Evolutionary conservation across 2,113 vertebrate genomes (phyloP), one percentile per base, ranked within the genome.

Genomic region (Siniperca chuatsi): DNA sequence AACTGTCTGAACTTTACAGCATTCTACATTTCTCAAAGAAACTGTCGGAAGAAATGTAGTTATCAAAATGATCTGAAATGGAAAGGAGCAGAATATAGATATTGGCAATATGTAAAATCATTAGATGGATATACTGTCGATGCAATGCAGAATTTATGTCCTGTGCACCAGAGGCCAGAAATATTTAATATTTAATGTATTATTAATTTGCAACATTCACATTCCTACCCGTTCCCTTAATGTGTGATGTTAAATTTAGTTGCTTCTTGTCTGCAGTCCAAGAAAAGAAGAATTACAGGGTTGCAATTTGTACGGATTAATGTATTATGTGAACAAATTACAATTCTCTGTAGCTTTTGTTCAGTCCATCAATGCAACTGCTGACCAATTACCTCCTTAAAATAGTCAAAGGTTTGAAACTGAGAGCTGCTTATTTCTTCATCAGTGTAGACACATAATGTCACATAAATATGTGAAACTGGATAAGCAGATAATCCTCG

Each of bases 401-500:
- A 86, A 50, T 21, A 29, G 16, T 70, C 4, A 72, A 71, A 71
- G 55, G 3, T 48, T 16, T 80, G 35, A 81, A 76, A 75, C 50
- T 5, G 11, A 58, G 50, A 81, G 35, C 33, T 54, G 60, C 54
- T 77, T 65, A 58, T 77, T 82, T 79, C 61, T 76, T 67, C 68
- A 55, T 83, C 55, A 42, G 20, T 11, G 60, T 52, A 44, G 23
- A 77, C 40, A 55, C 4, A 21, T 18, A 69, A 25, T 62, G 81
- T 65, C 70, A 74, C 48, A 21, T 73, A 54, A 76, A 87, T 62
- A 85, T 52, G 77, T 75, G 57, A 71, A 79, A 58, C 33, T 69
- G 64, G 57, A 79, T 81, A 29, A 79, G 77, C 23, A 55, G 79
- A 48, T 75, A 78, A 84, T 87, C 68, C 70, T 87, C 25, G 21